Percentiles rank a stretch among this genome's conserved stretches.
These are phyloP conservation scores for Theonella swinhoei DNA, from an alignment of 37 sponge, comb jelly and placozoan genomes.

Conservation along the genomic window DNA sequence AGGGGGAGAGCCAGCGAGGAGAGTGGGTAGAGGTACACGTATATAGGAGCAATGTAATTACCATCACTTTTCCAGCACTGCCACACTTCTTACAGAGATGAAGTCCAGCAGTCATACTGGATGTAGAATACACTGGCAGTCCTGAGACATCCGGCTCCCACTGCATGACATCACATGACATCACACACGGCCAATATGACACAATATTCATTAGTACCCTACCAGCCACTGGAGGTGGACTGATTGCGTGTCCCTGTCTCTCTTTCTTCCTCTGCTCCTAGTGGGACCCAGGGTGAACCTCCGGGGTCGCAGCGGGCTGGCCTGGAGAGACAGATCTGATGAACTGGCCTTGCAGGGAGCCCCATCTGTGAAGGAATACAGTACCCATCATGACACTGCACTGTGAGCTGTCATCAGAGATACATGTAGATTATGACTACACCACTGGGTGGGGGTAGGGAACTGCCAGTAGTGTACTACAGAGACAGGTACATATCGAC, in stretches of 20 bases:
- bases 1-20: background rate
- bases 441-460: too few relatives aligned
- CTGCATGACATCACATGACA: slow-evolving; percentile 1
- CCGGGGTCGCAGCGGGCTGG: slow-evolving; percentile 42
- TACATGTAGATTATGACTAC: too few relatives aligned
- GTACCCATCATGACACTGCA: background rate
- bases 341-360: background rate
- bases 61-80: slow-evolving; percentile 38
- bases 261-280: background rate
- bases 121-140: slow-evolving; percentile 39
- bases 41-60: background rate
- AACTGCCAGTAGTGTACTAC: too few relatives aligned
- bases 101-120: background rate
- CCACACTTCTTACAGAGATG: slow-evolving; percentile 54
- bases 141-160: slow-evolving; percentile 13
- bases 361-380: background rate
- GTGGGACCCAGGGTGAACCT: slow-evolving; percentile 5
- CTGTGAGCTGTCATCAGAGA: background rate
- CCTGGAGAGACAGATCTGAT: background rate
- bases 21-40: background rate
- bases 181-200: background rate
- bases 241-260: slow-evolving; percentile 2
- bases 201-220: background rate
- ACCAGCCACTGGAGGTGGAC: slow-evolving; percentile 72
- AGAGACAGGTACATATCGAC: too few relatives aligned